These are phyloP conservation scores for Pterocles orientalis DNA, from an alignment of 2,113 vertebrate genomes.

Conservation along the genomic window DNA sequence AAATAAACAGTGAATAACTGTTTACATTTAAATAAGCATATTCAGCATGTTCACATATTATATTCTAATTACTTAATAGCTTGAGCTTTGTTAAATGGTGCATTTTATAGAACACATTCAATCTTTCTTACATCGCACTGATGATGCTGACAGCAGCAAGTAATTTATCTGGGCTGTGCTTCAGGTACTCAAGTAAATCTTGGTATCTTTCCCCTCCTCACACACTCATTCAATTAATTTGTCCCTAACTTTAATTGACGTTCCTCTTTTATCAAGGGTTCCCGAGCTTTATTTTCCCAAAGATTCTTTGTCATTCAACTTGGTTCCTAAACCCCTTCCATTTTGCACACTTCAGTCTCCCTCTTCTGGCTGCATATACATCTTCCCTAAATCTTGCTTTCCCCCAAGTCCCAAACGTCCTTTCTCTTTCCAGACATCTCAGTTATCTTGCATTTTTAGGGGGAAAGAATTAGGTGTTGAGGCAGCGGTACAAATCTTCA, in stretches of 20 bases:
- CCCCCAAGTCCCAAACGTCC: neutral
- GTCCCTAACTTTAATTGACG: conserved; percentile 25
- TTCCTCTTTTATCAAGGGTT: conserved; percentile 20
- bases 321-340: neutral
- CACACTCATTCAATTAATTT: conserved; percentile 49
- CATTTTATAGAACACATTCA: conserved; percentile 42
- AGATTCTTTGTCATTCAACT: conserved; percentile 19
- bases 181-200: conserved; percentile 57
- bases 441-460: neutral
- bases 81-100: conserved; percentile 45
- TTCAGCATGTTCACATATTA: conserved; percentile 67
- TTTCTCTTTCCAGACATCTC: neutral
- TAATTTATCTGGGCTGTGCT: conserved; percentile 56
- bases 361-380: neutral
- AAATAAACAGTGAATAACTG: conserved; percentile 53
- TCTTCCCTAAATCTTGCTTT: neutral
- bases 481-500: neutral
- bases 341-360: neutral
- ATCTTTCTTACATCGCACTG: conserved; percentile 32
- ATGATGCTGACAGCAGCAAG: conserved; percentile 56
- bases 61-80: conserved; percentile 68
- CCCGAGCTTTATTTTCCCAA: neutral
- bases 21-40: conserved; percentile 63
- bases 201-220: conserved; percentile 18
- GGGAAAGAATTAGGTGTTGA: neutral